Base-by-base conservation (phyloP, 2,113 vertebrate genomes). In the Chionomys nivalis region DNA sequence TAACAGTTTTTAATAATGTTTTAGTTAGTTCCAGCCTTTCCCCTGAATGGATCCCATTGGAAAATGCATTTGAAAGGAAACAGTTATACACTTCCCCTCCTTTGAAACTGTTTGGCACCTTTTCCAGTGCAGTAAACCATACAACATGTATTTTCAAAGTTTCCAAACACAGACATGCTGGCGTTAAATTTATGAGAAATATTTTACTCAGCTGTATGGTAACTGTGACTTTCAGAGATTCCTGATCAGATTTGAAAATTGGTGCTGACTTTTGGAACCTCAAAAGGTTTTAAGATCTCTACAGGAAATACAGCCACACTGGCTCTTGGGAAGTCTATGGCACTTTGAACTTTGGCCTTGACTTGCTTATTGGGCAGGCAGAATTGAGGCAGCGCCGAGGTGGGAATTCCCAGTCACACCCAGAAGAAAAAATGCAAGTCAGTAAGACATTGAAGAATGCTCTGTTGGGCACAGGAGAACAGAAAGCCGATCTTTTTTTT, bases 11-110 rank as follows among this genome's bases (percentile, higher is more conserved):
- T 99, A 99, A 99, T 99, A 98, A 99, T 98, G 98, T 98, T 98
- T 99, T 99, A 99, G 98, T 99, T 99, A 99, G 98, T 99, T 99
- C 98, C 98, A 99, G 98, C 98, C 98, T 98, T 99, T 98, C 98
- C 98, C 98, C 98, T 98, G 98, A 98, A 98, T 99, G 98, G 98
- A 99, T 99, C 98, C 98, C 98, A 98, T 98, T 99, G 98, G 98
- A 99, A 99, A 99, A 99, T 98, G 98, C 98, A 98, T 98, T 98
- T 99, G 98, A 99, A 99, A 98, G 98, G 98, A 99, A 99, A 99
- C 98, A 98, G 98, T 99, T 99, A 98, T 98, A 99, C 98, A 99
- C 98, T 99, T 99, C 98, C 98, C 98, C 98, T 99, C 98, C 98
- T 99, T 99, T 99, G 98, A 99, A 99, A 98, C 98, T 98, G 98